A percentile compares a stretch with the other conserved stretches of the same genome.
Conservation (phyloP, 2,797 vertebrate species). For the Crenichthys baileyi region DNA sequence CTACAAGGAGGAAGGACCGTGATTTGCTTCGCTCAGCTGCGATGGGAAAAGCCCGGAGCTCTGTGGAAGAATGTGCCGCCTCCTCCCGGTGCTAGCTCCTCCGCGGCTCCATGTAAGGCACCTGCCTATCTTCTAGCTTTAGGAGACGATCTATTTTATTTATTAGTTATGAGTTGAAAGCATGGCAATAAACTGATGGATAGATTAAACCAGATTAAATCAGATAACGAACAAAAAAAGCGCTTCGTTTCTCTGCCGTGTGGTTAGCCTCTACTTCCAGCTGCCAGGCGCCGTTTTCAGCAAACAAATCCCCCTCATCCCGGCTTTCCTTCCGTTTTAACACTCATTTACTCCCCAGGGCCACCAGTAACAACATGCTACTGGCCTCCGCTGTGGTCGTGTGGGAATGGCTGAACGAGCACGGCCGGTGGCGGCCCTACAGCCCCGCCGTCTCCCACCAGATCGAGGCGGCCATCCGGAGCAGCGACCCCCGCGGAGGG, state of each 20-base stretch:
- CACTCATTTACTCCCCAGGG: constrained; percentile 57
- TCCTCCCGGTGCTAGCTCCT: constrained; percentile 58
- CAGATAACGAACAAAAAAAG: background rate
- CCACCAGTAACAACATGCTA: constrained; percentile 83
- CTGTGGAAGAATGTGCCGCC: constrained; percentile 54
- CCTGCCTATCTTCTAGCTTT: constrained; percentile 24
- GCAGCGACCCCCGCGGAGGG: constrained; percentile 87
- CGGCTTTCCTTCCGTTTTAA: constrained; percentile 1
- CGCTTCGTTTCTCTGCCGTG: constrained; percentile 1
- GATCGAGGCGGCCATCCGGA: constrained; percentile 91
- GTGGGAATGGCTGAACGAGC: constrained; percentile 97
- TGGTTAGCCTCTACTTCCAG: constrained; percentile 34
- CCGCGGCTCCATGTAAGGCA: constrained; percentile 70
- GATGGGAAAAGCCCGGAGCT: constrained; percentile 54
- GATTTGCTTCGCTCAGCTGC: constrained; percentile 33
- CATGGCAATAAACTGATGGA: too few species aligned
- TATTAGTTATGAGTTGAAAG: background rate
- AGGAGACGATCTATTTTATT: background rate
- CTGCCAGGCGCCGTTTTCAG: constrained; percentile 16
- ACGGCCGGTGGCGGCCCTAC: constrained; percentile 95
- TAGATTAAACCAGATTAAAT: background rate
- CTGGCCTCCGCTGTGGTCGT: constrained; percentile 92
- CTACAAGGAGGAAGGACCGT: constrained; percentile 11
- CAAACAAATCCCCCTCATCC: background rate
- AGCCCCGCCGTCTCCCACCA: constrained; percentile 92